Base-by-base conservation (phyloP, 2,113 vertebrate species). In the Ailurus styani region DNA sequence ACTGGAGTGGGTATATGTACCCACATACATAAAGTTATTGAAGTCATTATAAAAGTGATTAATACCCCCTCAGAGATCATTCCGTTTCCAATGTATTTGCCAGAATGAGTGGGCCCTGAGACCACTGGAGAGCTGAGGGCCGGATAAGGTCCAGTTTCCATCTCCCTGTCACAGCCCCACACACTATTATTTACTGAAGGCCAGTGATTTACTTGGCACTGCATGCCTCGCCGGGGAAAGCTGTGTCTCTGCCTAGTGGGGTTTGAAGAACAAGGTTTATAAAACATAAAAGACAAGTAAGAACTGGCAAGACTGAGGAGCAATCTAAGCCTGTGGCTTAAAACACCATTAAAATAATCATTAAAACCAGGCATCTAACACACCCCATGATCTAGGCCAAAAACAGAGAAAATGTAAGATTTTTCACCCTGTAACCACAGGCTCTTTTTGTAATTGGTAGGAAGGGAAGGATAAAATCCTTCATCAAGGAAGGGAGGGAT, bases 291-390 rank as follows among this genome's bases (percentile, higher is more conserved):
- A 87, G 85, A 91, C 85, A 73, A 77, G 85, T 25, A 93, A 95
- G 66, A 96, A 73, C 96, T 97, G 97, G 94, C 87, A 97, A 45
- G 77, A 78, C 29, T n/a, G 31, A 92, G 57, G 12, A 82, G 60
- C 70, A 31, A 95, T 54, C 62, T 94, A 97, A 96, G 93, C 93
- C 78, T 47, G 15, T 54, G 81, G 93, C 95, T 96, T 97, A 96
- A 96, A 98, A 93, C 85, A 31, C n/a, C 90, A 90, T 97, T 92
- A 94, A 96, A 96, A 97, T 96, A 97, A 98, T 93, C 93, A 98
- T 98, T 97, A 94, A 94, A 97, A 95, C 45, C 75, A 96, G 87
- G 95, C 40, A 5, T 47, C 87, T 81, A 79, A 85, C 52, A 50
- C 5, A 2, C 79, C 73, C 89, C 55, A 45, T 37, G 72, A 47